Base-by-base conservation (phyloP, 2,797 vertebrate genomes). In the Dipus sagitta region DNA sequence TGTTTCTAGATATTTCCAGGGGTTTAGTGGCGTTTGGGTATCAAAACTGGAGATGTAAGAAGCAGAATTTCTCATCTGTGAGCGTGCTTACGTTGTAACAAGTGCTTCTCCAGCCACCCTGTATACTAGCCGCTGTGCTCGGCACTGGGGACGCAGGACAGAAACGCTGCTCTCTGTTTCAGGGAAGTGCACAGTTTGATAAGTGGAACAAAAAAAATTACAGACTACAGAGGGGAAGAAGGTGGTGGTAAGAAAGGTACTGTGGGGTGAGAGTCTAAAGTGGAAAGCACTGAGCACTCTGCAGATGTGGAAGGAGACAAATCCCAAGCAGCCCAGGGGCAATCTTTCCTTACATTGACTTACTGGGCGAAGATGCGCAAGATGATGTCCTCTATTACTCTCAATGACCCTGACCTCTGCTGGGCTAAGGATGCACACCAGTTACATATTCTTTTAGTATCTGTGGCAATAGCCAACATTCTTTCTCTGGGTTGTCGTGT, bases 1-100 rank as follows among this genome's bases (percentile, higher is more conserved):
- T 47, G 47, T 47, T 47, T 95, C 86, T 93, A 76, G 80, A 24
- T 84, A 58, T 92, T 92, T 88, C 78, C 78, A 67, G 82, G 90
- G 94, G 30, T 23, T 90, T 88, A 86, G 85, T 42, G 88, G 88
- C 58, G 79, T 83, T 54, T 52, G 67, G 42, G 80, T 81, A 32
- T 64, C 30, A 11, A 85, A 78, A 72, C 60, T 42, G 85, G 84
- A 94, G 38, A 78, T 74, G 11, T 68, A 82, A 47, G 28, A 82
- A 83, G 47, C 15, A 62, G 42, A 23, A 23, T 47, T 88, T 64
- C 24, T 93, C 24, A 26, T 92, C 86, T 76, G 78, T 60, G 65
- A 88, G 47, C 60, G 12, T 85, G 26, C 88, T 96, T 91, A 38
- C 54, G 15, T 17, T 72, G 64, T 90, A 86, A 54, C 58, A 90